Conservation (phyloP, 2,113 vertebrate genomes). For the Polypterus senegalus region DNA sequence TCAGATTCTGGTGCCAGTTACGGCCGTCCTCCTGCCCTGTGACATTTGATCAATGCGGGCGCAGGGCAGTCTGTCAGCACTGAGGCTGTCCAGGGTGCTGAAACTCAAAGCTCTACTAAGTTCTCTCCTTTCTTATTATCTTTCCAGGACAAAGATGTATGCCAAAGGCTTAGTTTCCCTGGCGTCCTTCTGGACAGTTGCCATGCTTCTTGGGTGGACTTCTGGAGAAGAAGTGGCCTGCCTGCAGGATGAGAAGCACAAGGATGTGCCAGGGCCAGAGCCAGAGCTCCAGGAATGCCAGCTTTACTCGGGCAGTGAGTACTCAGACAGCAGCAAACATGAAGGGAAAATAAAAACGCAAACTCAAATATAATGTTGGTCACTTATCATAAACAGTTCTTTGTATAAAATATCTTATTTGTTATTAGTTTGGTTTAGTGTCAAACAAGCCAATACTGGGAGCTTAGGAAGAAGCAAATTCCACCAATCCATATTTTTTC, state of each 20-base stretch:
- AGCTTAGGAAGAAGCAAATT: no score
- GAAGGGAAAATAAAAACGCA: no score
- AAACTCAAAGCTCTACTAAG: slow-evolving; percentile 2
- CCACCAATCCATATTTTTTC: neutral
- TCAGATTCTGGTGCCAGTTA: no score
- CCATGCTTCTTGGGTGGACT: slow-evolving; percentile 27
- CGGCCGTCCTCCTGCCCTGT: no score
- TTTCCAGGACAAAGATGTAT: slow-evolving; percentile 31
- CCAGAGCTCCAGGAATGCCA: slow-evolving; percentile 36
- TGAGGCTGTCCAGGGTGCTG: slow-evolving; percentile 24
- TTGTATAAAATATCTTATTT: no score
- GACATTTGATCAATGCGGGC: no score
- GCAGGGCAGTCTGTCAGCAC: no score
- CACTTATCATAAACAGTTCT: no score
- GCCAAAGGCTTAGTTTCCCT: slow-evolving; percentile 22
- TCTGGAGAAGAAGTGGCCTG: slow-evolving; percentile 35
- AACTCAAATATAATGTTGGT: no score
- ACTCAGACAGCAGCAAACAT: no score
- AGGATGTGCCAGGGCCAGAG: slow-evolving; percentile 37
- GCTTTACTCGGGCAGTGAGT: slow-evolving; percentile 56
- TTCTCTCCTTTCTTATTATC: slow-evolving; percentile 1
- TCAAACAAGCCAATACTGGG: no score
- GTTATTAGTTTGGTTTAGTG: no score
- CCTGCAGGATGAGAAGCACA: slow-evolving; percentile 45
- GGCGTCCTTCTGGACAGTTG: slow-evolving; percentile 18